Percentiles rank a stretch among this genome's conserved stretches.
phyloP scores from a whole-genome alignment of 2,797 vertebrate species.

The Melanotaenia parkinsoni region DNA sequence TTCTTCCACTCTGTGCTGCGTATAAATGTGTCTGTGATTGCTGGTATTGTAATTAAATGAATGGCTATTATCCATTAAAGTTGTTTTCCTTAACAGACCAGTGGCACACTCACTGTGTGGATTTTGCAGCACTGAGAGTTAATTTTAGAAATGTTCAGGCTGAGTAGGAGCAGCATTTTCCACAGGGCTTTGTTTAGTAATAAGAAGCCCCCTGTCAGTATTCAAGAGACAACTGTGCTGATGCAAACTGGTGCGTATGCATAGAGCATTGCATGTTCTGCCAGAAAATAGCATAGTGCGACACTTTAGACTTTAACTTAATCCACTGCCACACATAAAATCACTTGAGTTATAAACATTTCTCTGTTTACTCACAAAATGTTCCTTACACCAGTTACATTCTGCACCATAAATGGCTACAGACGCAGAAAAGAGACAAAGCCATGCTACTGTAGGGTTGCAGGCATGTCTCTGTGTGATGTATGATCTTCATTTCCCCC shows the following conservation, averaged over 20 bases:
- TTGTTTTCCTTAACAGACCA: constrained; percentile 88
- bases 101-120: constrained; percentile 77
- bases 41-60: constrained; percentile 83
- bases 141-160: constrained; percentile 89
- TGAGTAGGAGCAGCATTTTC: constrained; percentile 84
- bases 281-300: constrained; percentile 21
- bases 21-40: constrained; percentile 42
- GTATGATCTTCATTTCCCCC: constrained; percentile 76
- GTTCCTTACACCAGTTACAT: neutral
- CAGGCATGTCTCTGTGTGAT: constrained; percentile 72
- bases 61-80: constrained; percentile 85
- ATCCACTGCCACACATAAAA: neutral
- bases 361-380: neutral
- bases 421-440: constrained; percentile 48
- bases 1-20: constrained; percentile 14
- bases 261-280: constrained; percentile 7
- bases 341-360: neutral
- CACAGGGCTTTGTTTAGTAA: constrained; percentile 77
- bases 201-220: constrained; percentile 61
- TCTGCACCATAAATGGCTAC: constrained; percentile 14
- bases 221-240: constrained; percentile 37
- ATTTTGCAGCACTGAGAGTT: constrained; percentile 83
- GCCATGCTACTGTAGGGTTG: constrained; percentile 46
- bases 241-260: constrained; percentile 16
- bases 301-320: constrained; percentile 12